Percentiles rank a stretch among this genome's conserved stretches.
phyloP scores from a whole-genome alignment of 2,888 invertebrate species.

The Pomacea canaliculata region DNA sequence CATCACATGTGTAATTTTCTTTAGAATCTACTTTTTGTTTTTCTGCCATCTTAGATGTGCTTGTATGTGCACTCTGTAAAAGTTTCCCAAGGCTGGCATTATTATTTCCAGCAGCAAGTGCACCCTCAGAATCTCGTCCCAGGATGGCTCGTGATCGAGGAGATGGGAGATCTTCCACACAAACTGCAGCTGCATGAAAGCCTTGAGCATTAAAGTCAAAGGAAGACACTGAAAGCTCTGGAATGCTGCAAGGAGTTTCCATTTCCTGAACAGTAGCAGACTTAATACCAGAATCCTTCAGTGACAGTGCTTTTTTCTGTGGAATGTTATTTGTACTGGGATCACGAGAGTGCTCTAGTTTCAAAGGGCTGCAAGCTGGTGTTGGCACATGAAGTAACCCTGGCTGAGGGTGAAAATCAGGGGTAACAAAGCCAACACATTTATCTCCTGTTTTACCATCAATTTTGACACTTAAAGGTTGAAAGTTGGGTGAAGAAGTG shows the following conservation, averaged over 20 bases:
- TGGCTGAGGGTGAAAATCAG: not conserved
- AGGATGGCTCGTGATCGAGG: constrained; percentile 2
- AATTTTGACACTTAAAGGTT: not conserved
- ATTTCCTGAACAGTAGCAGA: not conserved
- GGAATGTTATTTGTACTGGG: too few relatives aligned
- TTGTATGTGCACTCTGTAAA: not conserved
- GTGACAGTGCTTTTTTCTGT: too few relatives aligned
- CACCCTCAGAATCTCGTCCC: not conserved
- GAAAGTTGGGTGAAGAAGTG: not conserved
- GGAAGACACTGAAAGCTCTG: not conserved
- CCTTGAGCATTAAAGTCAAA: not conserved
- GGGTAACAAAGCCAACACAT: not conserved
- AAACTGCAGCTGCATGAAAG: not conserved
- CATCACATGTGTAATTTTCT: constrained; percentile 11
- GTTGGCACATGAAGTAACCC: not conserved
- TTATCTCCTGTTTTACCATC: not conserved
- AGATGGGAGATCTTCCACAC: not conserved
- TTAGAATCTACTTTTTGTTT: not conserved
- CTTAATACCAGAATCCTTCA: too few relatives aligned
- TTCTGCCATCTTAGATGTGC: not conserved
- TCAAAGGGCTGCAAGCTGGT: constrained; percentile 8
- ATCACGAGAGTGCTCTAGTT: not conserved
- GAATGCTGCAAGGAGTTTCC: not conserved
- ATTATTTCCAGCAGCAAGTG: not conserved
- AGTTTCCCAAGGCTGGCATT: not conserved